Evolutionary conservation across 1,140 invertebrate species (phyloP).

Genomic region (Drosophila bocqueti): DNA sequence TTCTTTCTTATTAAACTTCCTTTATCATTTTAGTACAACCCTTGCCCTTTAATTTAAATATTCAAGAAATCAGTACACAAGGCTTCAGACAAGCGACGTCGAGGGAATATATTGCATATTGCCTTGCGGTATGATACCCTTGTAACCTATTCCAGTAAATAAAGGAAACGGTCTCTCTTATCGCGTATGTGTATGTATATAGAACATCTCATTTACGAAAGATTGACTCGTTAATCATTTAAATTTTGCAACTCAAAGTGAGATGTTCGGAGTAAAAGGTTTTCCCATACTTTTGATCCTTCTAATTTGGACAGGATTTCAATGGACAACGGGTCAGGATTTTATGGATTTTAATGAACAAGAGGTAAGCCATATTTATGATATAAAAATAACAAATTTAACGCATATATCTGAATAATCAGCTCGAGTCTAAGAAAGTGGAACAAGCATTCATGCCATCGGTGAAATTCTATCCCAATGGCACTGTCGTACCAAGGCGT

Average conservation of each 20-base stretch:
- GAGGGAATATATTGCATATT: too few relatives aligned
- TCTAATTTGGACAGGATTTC: neutral
- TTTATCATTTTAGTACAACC: too few relatives aligned
- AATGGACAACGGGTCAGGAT: neutral
- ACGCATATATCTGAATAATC: neutral
- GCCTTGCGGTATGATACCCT: neutral
- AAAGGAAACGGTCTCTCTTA: neutral
- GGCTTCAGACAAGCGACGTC: too few relatives aligned
- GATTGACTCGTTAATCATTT: neutral
- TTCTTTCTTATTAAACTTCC: too few relatives aligned
- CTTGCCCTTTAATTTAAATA: too few relatives aligned
- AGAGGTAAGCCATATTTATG: neutral
- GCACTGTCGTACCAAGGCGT: neutral
- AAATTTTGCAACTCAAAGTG: neutral
- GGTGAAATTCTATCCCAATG: neutral
- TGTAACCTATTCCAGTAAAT: neutral
- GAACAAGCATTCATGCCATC: neutral
- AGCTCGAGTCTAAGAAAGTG: rapidly evolving
- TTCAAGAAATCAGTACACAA: too few relatives aligned
- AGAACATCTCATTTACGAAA: neutral
- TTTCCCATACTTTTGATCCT: neutral
- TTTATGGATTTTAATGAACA: too few relatives aligned
- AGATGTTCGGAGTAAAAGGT: neutral
- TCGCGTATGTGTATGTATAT: neutral
- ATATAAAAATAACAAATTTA: neutral